Evolutionary conservation across 1,140 invertebrate species (phyloP).

Genomic region (Antheraea pernyi): DNA sequence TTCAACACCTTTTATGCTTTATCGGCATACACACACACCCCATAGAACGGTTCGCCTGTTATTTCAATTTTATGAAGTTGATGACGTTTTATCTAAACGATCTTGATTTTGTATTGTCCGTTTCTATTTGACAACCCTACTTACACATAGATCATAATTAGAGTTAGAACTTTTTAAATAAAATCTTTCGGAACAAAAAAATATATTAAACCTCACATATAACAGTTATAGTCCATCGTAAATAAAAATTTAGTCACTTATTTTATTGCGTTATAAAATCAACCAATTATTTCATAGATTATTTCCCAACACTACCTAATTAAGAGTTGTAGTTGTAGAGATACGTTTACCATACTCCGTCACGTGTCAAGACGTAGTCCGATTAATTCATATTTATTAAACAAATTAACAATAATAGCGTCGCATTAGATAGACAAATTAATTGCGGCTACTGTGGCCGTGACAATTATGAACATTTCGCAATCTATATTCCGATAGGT

Average conservation of each 20-base stretch:
- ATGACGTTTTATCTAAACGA: no score
- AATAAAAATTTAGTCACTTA: not conserved
- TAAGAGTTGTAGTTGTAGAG: not conserved
- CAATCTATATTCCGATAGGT: slow-evolving; percentile 16
- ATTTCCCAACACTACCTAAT: not conserved
- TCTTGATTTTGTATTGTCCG: no score
- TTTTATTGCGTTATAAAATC: not conserved
- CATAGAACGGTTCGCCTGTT: no score
- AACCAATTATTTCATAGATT: not conserved
- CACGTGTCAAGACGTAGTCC: slow-evolving; percentile 49
- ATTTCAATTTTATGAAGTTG: no score
- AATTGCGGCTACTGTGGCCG: slow-evolving; percentile 36
- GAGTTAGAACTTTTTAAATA: no score
- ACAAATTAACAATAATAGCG: slow-evolving; percentile 61
- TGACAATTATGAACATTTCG: slow-evolving; percentile 28
- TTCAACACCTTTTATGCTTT: no score
- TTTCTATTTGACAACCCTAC: no score
- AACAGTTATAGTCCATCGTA: no score
- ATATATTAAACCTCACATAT: no score
- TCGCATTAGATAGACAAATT: slow-evolving; percentile 52
- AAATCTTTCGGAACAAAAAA: no score
- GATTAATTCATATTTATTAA: slow-evolving; percentile 73
- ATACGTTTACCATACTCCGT: slow-evolving; percentile 16
- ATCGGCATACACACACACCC: no score
- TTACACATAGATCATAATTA: no score